phyloP scores from a whole-genome alignment of 2,888 invertebrate species.

The Listrodromus nycthemerus region DNA sequence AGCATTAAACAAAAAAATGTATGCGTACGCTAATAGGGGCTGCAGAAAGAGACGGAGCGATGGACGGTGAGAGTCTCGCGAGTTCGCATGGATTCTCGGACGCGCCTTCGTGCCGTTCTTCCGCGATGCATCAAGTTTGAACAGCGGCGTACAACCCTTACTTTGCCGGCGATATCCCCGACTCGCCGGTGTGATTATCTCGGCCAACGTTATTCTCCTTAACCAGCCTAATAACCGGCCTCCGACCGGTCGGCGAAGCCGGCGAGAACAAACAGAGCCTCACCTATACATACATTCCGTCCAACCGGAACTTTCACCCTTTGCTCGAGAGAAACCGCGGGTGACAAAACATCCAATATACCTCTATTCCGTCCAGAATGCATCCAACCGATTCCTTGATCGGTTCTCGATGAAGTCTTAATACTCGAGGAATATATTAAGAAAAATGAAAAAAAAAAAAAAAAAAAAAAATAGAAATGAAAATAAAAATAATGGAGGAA shows the following conservation, averaged over 20 bases:
- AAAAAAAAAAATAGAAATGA: not conserved
- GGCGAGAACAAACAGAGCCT: conserved; percentile 40
- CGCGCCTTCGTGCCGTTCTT: conserved; percentile 76
- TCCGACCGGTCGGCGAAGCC: not conserved
- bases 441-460: not conserved
- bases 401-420: not conserved
- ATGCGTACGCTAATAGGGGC: conserved; percentile 26
- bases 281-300: conserved; percentile 31
- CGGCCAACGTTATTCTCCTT: conserved; percentile 77
- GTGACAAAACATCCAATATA: conserved; percentile 24
- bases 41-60: conserved; percentile 21
- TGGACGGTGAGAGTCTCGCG: not conserved
- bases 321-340: conserved; percentile 17
- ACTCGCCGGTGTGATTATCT: conserved; percentile 80
- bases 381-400: conserved; percentile 16
- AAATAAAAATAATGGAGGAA: not conserved
- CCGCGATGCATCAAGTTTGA: conserved; percentile 77
- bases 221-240: conserved; percentile 42
- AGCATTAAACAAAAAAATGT: conserved; percentile 2
- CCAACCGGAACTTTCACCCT: conserved; percentile 29
- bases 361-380: not conserved
- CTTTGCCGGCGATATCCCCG: conserved; percentile 75
- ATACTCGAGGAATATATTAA: not conserved
- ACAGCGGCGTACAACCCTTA: conserved; percentile 23
- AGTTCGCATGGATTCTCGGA: conserved; percentile 9